These are phyloP conservation scores for Tridacna gigas DNA, from an alignment of 2,888 invertebrate species.

Conservation along the genomic window DNA sequence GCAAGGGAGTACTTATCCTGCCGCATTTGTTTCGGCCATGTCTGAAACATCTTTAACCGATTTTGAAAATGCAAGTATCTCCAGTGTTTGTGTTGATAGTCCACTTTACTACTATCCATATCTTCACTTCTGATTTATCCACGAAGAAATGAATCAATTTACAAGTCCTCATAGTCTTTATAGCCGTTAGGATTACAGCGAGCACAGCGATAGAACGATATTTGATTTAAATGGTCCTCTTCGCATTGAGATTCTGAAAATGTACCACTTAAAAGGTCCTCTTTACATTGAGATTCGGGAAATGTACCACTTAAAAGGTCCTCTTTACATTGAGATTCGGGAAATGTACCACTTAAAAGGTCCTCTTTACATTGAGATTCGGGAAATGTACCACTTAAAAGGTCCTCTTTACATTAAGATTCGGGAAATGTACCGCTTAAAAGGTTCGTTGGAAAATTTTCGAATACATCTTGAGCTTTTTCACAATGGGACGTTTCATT, in stretches of 20 bases:
- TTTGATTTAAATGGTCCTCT: constrained; percentile 7
- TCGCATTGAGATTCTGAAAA: not conserved
- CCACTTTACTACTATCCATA: constrained; percentile 2
- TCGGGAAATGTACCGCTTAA: too few relatives aligned
- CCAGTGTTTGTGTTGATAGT: constrained; percentile 12
- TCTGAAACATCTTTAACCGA: constrained; percentile 9
- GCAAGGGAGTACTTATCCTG: constrained; percentile 13
- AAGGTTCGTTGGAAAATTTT: constrained; percentile 3
- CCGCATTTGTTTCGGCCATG: constrained; percentile 24
- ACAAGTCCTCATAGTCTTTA: constrained; percentile 20
- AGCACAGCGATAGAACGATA: not conserved
- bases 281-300: not conserved
- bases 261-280: constrained; percentile 12
- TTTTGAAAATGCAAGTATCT: constrained; percentile 1
- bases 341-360: too few relatives aligned
- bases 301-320: too few relatives aligned
- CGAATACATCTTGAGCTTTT: not conserved
- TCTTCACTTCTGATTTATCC: not conserved
- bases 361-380: too few relatives aligned
- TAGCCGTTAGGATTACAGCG: constrained; percentile 16
- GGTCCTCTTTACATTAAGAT: too few relatives aligned
- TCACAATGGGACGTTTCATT: not conserved
- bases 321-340: too few relatives aligned
- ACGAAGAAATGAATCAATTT: not conserved
- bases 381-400: too few relatives aligned